Evolutionary conservation across 1,140 invertebrate genomes (phyloP), one percentile per base, ranked within the genome.

Genomic region (Drosophila mayri): DNA sequence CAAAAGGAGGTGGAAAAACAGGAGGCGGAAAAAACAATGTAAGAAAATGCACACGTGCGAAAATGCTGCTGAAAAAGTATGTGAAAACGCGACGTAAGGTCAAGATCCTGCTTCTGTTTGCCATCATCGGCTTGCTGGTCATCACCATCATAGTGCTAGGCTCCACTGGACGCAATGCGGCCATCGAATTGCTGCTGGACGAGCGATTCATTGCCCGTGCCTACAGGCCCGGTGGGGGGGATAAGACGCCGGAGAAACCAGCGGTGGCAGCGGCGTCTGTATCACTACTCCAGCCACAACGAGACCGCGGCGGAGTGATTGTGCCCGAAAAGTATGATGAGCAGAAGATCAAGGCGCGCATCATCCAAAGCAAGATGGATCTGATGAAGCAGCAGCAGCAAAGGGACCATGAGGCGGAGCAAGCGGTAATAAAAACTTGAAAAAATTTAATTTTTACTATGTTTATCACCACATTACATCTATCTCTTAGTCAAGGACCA

Each of bases 311-410:
- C 58, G 90, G 86, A 30, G 54, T 86, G 28, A 92, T 92, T 79
- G 87, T 92, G 54, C 92, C 91, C 1, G 92, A 93, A 41, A 93
- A 93, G 62, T 93, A 93, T 41, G 81, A 93, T 38, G 92, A 93
- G 55, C 87, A 87, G 28, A 90, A 92, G 63, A 76, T 93, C 22
- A 93, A 93, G 59, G 70, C 79, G 16, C 78, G 92, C 30, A 82
- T 93, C 28, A 92, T 92, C 40, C 76, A 91, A 58, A 85, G 78
- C n/a, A 91, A 91, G 16, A 79, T 93, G 37, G 78, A 90, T 58
- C 72, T 91, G 38, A 63, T 92, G 43, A 91, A 80, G 62, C 75
- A 90, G 38, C 79, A 91, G 43, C 81, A 79, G 46, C 90, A 91
- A 11, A 54, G 79, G 1, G 76, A 85, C 46, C 73, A 64, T 11